Base-by-base conservation (phyloP, 1,140 invertebrate species). In the Melitaea cinxia region DNA sequence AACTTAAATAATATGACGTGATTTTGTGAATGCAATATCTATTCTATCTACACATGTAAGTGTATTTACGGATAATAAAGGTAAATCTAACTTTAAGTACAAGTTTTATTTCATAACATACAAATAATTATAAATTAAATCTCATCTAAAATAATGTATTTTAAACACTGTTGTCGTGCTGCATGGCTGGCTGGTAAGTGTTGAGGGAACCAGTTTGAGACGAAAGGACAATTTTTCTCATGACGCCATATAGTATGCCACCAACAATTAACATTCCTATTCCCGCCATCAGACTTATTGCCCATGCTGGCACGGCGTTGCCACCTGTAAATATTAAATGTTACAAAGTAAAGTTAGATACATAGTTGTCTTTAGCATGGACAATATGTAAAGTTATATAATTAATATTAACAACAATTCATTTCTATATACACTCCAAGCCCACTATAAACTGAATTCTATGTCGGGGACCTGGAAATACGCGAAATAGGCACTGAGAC, bases 231-330 rank as follows among this genome's bases (percentile, higher is more conserved):
- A 93, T 80, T 83, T 94, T 95, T 64, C 94, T 94, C 87, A 96
- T 89, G 1, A 94, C 72, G 0, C 93, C 82, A 57, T 95, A 96
- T 0, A 95, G 72, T 21, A 94, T 89, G 5, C 91, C 95, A 35
- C 95, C 95, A 1, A 94, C 70, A 1, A 94, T 12, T 10, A 96
- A 73, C 91, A 95, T 94, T 15, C 90, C 92, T 1, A 95, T 79
- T 14, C 94, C 95, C 14, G 94, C 89, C 60, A 95, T 77, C 2
- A 95, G 68, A 23, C 95, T 93, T 50, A 95, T 93, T 0, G 94
- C 93, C 95, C 95, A 96, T 0, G 94, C 94, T 57, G 95, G 95
- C 70, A 96, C 93, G 5, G 92, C 92, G 42, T 93, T 93, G 21
- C 92, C 91, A 78, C 91, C 95, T 95, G 73, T 72, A 93, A 92